Evolutionary conservation across 2,797 vertebrate species (phyloP).

Genomic region (Bucorvus abyssinicus): DNA sequence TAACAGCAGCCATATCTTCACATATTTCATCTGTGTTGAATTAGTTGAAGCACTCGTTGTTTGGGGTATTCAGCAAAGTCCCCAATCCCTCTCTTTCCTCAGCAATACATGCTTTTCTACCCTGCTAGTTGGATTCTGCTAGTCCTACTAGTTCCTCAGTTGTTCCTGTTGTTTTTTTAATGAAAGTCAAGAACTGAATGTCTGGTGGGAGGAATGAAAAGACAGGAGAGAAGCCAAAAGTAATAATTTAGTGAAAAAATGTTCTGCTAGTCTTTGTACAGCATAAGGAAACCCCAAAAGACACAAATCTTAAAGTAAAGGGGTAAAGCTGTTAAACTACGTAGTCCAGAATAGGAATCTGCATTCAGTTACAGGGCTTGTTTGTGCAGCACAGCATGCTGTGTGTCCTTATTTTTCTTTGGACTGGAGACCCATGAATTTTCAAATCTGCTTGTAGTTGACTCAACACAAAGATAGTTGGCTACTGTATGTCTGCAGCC

Average conservation of each 20-base stretch:
- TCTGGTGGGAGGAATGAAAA: conserved; percentile 44
- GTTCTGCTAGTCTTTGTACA: conserved; percentile 26
- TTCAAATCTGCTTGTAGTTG: conserved; percentile 41
- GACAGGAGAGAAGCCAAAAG: conserved; percentile 50
- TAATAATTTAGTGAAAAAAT: conserved; percentile 31
- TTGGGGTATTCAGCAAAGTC: background rate
- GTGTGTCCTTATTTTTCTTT: conserved; percentile 19
- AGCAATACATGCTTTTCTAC: background rate
- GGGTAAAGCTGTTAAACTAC: conserved; percentile 44
- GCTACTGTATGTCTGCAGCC: conserved; percentile 17
- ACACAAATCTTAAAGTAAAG: conserved; percentile 30
- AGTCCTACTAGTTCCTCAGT: background rate
- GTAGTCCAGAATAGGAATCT: conserved; percentile 9
- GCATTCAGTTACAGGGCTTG: background rate
- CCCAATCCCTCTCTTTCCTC: background rate
- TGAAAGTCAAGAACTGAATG: conserved; percentile 3
- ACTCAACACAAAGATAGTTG: conserved; percentile 36
- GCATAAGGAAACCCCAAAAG: conserved; percentile 10
- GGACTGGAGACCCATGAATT: conserved; percentile 41
- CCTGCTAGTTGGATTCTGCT: background rate
- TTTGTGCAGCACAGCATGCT: conserved; percentile 24
- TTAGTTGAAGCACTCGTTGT: background rate
- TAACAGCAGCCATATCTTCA: background rate
- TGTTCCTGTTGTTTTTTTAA: background rate
- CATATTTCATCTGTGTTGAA: background rate